These are phyloP conservation scores for Sylvia atricapilla DNA, from an alignment of 2,113 vertebrate species.

Conservation along the genomic window DNA sequence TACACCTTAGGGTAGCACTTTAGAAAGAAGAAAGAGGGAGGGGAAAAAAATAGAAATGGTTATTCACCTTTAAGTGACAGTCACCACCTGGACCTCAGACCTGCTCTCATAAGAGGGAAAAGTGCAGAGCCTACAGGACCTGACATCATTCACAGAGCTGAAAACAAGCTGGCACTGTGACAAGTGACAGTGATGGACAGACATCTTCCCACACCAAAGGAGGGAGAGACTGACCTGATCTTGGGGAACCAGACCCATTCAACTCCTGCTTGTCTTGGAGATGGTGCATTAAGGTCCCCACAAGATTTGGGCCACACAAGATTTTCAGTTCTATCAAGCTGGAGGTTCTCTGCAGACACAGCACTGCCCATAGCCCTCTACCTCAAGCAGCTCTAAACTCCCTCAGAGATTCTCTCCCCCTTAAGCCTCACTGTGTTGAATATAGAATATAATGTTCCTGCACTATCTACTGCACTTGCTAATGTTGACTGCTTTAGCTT, in stretches of 20 bases:
- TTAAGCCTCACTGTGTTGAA: neutral
- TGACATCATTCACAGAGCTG: accelerated
- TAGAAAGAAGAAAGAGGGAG: neutral
- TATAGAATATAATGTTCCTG: neutral
- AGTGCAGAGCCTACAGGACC: neutral
- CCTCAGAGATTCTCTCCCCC: neutral
- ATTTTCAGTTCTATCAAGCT: neutral
- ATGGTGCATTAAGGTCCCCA: neutral
- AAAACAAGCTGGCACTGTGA: neutral
- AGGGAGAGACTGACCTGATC: accelerated
- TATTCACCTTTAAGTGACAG: neutral
- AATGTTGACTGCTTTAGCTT: neutral
- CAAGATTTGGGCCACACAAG: neutral
- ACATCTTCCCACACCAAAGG: neutral
- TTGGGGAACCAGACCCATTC: neutral
- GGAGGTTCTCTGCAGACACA: neutral
- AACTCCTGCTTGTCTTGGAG: neutral
- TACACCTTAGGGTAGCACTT: neutral
- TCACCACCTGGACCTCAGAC: neutral
- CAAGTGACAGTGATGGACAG: neutral
- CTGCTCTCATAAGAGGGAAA: neutral
- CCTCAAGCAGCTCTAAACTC: neutral
- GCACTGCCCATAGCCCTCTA: neutral
- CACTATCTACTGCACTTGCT: neutral
- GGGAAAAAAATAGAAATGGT: neutral